Conservation (phyloP, 2,797 vertebrate species). For the Cephalopachus bancanus region DNA sequence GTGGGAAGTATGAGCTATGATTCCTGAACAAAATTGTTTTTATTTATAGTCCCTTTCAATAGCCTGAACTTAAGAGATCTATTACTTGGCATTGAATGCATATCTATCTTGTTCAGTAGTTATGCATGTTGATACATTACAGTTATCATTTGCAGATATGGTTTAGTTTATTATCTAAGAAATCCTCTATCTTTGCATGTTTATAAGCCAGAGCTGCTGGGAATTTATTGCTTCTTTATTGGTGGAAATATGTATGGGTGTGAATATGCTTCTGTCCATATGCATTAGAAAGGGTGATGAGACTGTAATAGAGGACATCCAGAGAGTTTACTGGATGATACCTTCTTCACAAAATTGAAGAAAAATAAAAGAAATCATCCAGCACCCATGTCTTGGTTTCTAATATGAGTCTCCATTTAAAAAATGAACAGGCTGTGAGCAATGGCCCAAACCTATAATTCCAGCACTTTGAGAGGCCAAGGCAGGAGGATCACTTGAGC, state of each 20-base stretch:
- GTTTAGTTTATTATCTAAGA: conserved; percentile 66
- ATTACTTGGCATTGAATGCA: neutral
- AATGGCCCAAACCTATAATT: neutral
- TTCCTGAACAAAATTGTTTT: neutral
- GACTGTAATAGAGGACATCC: neutral
- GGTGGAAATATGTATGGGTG: neutral
- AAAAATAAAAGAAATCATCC: neutral
- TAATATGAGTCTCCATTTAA: conserved; percentile 2
- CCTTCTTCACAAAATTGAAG: neutral
- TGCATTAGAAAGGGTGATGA: neutral
- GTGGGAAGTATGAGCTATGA: neutral
- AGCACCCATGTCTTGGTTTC: neutral
- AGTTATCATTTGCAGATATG: neutral
- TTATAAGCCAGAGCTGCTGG: neutral
- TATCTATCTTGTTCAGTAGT: neutral
- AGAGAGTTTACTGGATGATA: neutral
- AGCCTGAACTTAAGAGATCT: neutral
- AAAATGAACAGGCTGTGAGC: neutral
- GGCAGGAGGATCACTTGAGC: neutral
- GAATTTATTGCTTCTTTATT: conserved; percentile 31
- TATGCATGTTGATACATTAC: neutral
- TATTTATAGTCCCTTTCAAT: neutral
- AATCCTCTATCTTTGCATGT: neutral
- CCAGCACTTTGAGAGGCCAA: neutral
- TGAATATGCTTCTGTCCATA: neutral